Evolutionary conservation across 1,140 invertebrate genomes (phyloP).

Genomic region (Maniola jurtina): DNA sequence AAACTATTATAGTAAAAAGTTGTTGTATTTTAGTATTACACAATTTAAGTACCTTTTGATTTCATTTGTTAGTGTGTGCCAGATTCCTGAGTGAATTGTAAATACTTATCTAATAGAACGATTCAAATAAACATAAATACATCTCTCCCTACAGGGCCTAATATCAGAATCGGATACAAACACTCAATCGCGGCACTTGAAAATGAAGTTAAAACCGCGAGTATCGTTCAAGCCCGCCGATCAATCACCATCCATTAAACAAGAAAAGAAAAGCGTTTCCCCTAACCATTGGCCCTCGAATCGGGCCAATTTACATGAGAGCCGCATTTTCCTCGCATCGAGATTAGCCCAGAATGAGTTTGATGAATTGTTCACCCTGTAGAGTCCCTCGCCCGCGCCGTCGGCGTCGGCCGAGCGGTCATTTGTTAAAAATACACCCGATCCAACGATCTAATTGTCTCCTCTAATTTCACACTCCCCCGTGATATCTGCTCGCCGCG

Average conservation of each 20-base stretch:
- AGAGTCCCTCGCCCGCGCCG: constrained; percentile 45
- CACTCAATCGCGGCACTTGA: constrained; percentile 64
- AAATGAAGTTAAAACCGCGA: constrained; percentile 73
- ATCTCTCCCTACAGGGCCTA: not conserved
- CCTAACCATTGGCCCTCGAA: constrained; percentile 73
- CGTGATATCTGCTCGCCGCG: constrained; percentile 59
- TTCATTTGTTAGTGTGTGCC: not conserved
- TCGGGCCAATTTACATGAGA: constrained; percentile 78
- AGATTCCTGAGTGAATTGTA: not conserved
- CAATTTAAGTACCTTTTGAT: not conserved
- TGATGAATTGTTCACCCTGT: constrained; percentile 72
- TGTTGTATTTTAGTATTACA: not conserved
- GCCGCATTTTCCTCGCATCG: constrained; percentile 77
- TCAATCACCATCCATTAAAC: constrained; percentile 79
- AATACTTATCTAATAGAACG: too few species aligned
- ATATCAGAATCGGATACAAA: constrained; percentile 39
- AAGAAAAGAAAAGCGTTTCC: constrained; percentile 77
- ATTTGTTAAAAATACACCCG: constrained; percentile 79
- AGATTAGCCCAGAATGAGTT: constrained; percentile 78
- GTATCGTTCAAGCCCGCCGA: constrained; percentile 71
- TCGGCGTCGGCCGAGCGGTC: constrained; percentile 52
- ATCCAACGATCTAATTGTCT: constrained; percentile 77
- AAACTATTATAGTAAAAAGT: not conserved
- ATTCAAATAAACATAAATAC: too few species aligned
- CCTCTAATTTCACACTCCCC: constrained; percentile 75